Conservation (phyloP, 1,140 invertebrate species). For the Platorchestia sp. region DNA sequence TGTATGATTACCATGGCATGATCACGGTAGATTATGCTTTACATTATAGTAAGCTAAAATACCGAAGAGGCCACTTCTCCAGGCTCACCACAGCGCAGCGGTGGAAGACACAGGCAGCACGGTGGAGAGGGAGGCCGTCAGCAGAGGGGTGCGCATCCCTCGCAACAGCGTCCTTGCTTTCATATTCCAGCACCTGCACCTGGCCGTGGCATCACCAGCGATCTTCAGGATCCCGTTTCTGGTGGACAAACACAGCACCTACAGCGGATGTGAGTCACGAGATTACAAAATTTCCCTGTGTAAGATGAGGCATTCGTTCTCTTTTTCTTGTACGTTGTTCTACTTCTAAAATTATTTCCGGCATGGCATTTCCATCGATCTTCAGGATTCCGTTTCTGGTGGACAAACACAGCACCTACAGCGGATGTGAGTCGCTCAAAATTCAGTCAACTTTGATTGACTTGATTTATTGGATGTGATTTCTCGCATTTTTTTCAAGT, state of each 20-base stretch:
- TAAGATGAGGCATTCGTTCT: neutral
- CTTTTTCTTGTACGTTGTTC: too few relatives aligned
- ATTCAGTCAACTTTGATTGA: too few relatives aligned
- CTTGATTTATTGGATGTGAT: too few relatives aligned
- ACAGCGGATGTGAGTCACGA: neutral
- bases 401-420: neutral
- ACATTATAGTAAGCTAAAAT: too few relatives aligned
- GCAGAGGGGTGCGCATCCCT: neutral
- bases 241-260: neutral
- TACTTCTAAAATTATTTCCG: too few relatives aligned
- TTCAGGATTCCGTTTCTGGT: slow-evolving; percentile 26
- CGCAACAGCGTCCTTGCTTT: neutral
- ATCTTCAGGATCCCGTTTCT: slow-evolving; percentile 31
- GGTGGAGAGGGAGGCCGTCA: neutral
- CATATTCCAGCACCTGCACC: slow-evolving; percentile 7
- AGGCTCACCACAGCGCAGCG: slow-evolving; percentile 30
- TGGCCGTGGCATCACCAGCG: neutral
- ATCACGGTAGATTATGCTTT: too few relatives aligned
- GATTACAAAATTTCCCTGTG: neutral
- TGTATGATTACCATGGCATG: too few relatives aligned
- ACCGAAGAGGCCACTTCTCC: neutral
- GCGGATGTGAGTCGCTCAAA: slow-evolving; percentile 30
- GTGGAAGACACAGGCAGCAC: neutral
- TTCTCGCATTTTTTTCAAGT: too few relatives aligned
- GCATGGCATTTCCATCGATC: neutral